These are phyloP conservation scores for Cirrhinus mrigala DNA, from an alignment of 2,797 vertebrate species.

Conservation along the genomic window DNA sequence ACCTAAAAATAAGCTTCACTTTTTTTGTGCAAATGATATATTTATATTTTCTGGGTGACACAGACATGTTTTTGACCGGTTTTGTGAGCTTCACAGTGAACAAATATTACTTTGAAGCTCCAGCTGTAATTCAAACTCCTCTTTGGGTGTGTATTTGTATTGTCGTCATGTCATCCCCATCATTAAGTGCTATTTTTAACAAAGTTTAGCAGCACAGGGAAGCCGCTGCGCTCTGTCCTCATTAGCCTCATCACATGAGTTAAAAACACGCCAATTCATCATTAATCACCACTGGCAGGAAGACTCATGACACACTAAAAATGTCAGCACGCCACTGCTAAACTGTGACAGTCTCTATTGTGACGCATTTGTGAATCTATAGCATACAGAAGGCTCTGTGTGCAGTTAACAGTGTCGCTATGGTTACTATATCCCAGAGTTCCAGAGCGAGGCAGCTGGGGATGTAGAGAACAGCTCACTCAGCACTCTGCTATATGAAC, in stretches of 20 bases:
- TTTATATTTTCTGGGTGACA: background rate
- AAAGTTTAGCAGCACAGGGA: background rate
- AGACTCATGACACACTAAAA: background rate
- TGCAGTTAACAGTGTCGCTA: constrained; percentile 71
- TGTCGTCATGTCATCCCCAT: background rate
- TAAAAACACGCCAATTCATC: constrained; percentile 5
- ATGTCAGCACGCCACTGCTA: background rate
- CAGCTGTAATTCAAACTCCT: background rate
- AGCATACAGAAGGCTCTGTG: constrained; percentile 35
- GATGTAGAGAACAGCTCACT: constrained; percentile 67
- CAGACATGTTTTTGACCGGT: background rate
- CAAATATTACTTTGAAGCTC: constrained; percentile 6
- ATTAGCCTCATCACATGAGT: background rate
- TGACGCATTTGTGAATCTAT: background rate
- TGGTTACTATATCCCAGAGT: constrained; percentile 73
- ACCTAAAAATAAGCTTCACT: background rate
- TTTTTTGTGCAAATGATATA: background rate
- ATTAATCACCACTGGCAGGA: background rate
- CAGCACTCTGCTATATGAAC: constrained; percentile 67
- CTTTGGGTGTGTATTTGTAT: constrained; percentile 3
- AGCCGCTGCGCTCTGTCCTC: background rate
- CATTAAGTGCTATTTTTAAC: constrained; percentile 20
- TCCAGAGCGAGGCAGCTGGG: constrained; percentile 63
- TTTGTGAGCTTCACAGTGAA: constrained; percentile 11
- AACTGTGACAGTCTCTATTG: constrained; percentile 23